These are phyloP conservation scores for Brotula barbata DNA, from an alignment of 2,797 vertebrate species.

Conservation along the genomic window DNA sequence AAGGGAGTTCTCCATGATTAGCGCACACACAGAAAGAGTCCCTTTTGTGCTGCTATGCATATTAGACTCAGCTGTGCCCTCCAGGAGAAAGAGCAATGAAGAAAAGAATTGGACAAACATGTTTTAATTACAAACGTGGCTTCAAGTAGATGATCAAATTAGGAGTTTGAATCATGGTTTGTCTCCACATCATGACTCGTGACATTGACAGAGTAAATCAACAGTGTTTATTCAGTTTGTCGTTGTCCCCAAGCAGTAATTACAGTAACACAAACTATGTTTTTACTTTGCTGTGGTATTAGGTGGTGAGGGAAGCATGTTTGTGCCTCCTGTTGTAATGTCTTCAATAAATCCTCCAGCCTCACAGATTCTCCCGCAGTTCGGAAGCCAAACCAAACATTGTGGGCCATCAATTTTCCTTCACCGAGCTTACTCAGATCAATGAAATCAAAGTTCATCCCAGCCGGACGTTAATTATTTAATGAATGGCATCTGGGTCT, in stretches of 20 bases:
- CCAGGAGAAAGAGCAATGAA: slow-evolving; percentile 7
- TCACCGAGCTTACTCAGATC: slow-evolving; percentile 65
- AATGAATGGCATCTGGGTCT: slow-evolving; percentile 73
- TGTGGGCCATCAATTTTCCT: slow-evolving; percentile 67
- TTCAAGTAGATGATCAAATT: slow-evolving; percentile 11
- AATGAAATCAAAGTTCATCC: slow-evolving; percentile 81
- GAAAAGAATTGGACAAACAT: slow-evolving; percentile 11
- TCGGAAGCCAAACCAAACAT: slow-evolving; percentile 61
- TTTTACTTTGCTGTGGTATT: slow-evolving; percentile 55
- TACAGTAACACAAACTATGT: slow-evolving; percentile 49
- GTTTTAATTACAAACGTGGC: slow-evolving; percentile 45
- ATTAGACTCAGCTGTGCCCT: slow-evolving; percentile 25
- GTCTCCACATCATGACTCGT: slow-evolving; percentile 30
- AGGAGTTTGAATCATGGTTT: slow-evolving; percentile 7
- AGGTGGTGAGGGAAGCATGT: slow-evolving; percentile 48
- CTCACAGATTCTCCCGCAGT: slow-evolving; percentile 52
- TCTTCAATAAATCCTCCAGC: slow-evolving; percentile 69
- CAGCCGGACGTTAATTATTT: slow-evolving; percentile 78
- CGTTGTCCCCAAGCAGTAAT: slow-evolving; percentile 54
- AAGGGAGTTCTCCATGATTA: slow-evolving; percentile 36
- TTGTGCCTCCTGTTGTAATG: slow-evolving; percentile 61
- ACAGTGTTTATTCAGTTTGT: slow-evolving; percentile 50
- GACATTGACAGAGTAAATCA: slow-evolving; percentile 42
- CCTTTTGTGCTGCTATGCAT: slow-evolving; percentile 27
- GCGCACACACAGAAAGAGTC: slow-evolving; percentile 1